Conservation (phyloP, 2,113 vertebrate species). For the Lophius piscatorius region DNA sequence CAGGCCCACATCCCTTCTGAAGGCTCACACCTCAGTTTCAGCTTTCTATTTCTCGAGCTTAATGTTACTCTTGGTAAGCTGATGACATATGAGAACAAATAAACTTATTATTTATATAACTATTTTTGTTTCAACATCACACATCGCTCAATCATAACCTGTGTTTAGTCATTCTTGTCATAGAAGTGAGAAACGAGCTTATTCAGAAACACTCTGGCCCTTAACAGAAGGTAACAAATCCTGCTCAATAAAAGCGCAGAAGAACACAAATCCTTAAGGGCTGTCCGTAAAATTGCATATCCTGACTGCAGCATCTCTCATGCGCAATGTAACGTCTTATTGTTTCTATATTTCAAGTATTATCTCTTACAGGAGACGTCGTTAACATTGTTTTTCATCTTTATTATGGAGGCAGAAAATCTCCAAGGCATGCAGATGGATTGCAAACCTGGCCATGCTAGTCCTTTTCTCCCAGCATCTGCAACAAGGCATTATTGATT, state of each 20-base stretch:
- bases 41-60: conserved; percentile 7
- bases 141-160: background rate
- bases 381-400: too few relatives aligned
- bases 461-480: conserved; percentile 40
- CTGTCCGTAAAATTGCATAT: conserved; percentile 47
- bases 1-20: conserved; percentile 8
- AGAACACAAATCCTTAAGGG: conserved; percentile 59
- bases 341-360: conserved; percentile 27
- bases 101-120: conserved; percentile 4
- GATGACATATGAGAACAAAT: conserved; percentile 12
- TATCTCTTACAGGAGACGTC: conserved; percentile 29
- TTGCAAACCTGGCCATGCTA: conserved; percentile 27
- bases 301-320: conserved; percentile 8
- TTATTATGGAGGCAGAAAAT: background rate
- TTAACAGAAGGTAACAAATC: conserved; percentile 42
- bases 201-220: conserved; percentile 41
- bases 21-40: background rate
- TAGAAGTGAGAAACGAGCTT: conserved; percentile 39
- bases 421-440: conserved; percentile 31
- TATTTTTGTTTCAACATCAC: conserved; percentile 8
- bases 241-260: conserved; percentile 43
- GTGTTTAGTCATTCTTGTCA: conserved; percentile 43
- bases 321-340: conserved; percentile 18
- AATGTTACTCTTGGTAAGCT: background rate
- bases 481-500: conserved; percentile 66